phyloP scores from a whole-genome alignment of 2,888 invertebrate genomes.

The Catocala nupta region DNA sequence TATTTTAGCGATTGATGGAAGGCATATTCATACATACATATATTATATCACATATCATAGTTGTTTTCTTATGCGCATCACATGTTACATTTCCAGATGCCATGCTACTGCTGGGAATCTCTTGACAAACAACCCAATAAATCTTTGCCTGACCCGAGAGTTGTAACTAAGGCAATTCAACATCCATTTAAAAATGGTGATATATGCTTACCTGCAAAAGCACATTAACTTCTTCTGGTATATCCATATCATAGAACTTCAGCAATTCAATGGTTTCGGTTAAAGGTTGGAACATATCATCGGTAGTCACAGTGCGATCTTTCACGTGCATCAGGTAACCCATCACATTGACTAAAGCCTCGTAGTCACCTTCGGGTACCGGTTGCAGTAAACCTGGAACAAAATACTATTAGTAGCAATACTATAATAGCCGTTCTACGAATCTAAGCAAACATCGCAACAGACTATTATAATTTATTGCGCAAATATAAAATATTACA shows the following conservation, averaged over 20 bases:
- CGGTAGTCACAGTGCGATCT: constrained; percentile 94
- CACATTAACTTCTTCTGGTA: constrained; percentile 98
- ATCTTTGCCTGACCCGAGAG: too few species aligned
- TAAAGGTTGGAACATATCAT: constrained; percentile 98
- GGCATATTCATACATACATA: too few species aligned
- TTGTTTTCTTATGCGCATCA: too few species aligned
- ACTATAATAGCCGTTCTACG: too few species aligned
- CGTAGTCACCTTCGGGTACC: constrained; percentile 95
- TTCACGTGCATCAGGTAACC: constrained; percentile 97
- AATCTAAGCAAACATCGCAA: too few species aligned
- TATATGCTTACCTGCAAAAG: constrained; percentile 89
- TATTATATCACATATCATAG: too few species aligned
- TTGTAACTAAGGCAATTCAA: background rate
- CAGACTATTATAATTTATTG: too few species aligned
- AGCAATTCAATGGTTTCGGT: constrained; percentile 97
- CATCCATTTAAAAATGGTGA: background rate
- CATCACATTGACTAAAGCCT: constrained; percentile 96
- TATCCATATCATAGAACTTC: constrained; percentile 98
- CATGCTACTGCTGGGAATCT: too few species aligned
- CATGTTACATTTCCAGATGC: too few species aligned
- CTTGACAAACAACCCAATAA: too few species aligned
- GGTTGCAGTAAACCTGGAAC: constrained; percentile 87
- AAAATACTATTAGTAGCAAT: background rate
- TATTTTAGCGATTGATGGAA: too few species aligned
- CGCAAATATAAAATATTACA: too few species aligned